These are phyloP conservation scores for Carterocephalus palaemon DNA, from an alignment of 2,888 invertebrate species.

Conservation along the genomic window DNA sequence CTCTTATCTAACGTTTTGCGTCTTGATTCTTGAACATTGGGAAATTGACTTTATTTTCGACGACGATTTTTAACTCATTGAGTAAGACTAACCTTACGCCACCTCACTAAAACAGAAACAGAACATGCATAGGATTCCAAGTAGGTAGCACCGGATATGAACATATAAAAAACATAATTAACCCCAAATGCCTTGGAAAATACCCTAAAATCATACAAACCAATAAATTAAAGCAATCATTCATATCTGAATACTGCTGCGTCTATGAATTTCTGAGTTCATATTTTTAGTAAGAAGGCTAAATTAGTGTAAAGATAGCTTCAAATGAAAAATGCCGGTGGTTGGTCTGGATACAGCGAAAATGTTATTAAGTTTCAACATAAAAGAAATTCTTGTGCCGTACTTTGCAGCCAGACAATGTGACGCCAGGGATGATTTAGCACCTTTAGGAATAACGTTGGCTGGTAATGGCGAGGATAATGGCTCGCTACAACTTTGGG, in stretches of 20 bases:
- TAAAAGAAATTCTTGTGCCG: conserved; percentile 7
- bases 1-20: conserved; percentile 6
- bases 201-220: no score
- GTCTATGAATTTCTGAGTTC: no score
- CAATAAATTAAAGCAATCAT: no score
- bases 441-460: conserved; percentile 3
- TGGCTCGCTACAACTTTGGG: neutral
- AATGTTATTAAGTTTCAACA: conserved; percentile 5
- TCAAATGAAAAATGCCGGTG: neutral
- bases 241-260: no score
- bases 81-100: no score
- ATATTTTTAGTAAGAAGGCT: no score
- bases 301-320: neutral
- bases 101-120: no score
- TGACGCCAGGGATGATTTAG: conserved; percentile 14
- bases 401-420: conserved; percentile 17
- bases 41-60: conserved; percentile 5
- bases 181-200: no score
- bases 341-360: neutral
- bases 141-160: no score
- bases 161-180: no score
- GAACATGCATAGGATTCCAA: no score
- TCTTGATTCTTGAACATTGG: conserved; percentile 3
- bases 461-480: neutral
- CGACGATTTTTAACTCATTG: no score